Base-by-base conservation (phyloP, 2,113 vertebrate species). In the Rutilus rutilus region DNA sequence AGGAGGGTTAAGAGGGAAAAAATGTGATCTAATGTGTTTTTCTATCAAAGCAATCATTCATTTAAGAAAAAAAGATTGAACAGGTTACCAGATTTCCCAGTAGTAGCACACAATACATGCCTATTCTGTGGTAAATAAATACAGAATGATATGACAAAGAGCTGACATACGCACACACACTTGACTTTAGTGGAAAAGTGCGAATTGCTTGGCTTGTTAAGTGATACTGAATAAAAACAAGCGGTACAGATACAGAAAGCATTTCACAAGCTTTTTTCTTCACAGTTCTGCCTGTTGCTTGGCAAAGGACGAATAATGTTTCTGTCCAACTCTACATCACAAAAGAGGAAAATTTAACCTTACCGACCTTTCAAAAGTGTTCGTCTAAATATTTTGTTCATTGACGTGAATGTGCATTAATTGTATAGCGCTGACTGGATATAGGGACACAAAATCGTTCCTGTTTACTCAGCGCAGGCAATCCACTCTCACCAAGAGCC, bases 1-100 rank as follows among this genome's bases (percentile, higher is more conserved):
- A 89, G 85, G 84, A 87, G 87, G 69, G 79, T 92, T 88, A 88
- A 62, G 76, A 87, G 87, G 86, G 62, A 60, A n/a, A n/a, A 33
- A 78, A 42, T 45, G 4, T 25, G 15, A 39, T 80, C 25, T 75
- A 67, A 86, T 64, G 36, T 21, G 3, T 86, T 50, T 82, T 65
- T 45, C 81, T 78, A 78, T 88, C 52, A 71, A 78, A 78, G 60
- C 42, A 73, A 85, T 82, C 62, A 71, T 80, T 84, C 57, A 62
- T 80, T 80, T 25, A 45, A 80, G 39, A 23, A 30, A 78, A 78
- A 71, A 78, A 78, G 8, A 33, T 39, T 10, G 5, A 36, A 78
- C 30, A 0, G 1, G 76, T 78, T 21, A 42, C 42, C n/a, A 62
- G 23, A 19, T 5, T 45, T 79, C 3, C 42, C 23, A 45, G 10